Conservation (phyloP, 1,140 invertebrate species). For the Psilanteris sp. region DNA sequence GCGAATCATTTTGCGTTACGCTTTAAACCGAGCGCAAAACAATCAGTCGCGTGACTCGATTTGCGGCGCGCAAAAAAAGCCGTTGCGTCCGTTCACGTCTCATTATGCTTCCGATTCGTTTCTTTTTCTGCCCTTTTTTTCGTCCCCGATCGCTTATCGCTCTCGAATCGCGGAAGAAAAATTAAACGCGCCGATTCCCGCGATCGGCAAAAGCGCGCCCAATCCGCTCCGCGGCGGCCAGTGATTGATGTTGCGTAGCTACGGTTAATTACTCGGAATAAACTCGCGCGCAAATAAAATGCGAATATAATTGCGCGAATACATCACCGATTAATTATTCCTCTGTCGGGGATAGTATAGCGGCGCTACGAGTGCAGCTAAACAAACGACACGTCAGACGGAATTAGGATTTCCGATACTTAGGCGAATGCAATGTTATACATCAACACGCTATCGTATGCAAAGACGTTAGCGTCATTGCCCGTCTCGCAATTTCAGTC, state of each 20-base stretch:
- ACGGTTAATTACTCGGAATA: constrained; percentile 40
- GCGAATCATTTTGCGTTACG: not conserved
- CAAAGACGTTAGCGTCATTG: constrained; percentile 49
- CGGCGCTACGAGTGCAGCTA: constrained; percentile 25
- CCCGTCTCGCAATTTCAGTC: constrained; percentile 17
- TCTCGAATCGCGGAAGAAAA: no score
- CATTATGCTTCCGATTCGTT: no score
- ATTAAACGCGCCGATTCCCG: no score
- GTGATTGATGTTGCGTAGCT: constrained; percentile 31
- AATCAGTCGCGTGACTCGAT: not conserved
- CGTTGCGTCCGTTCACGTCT: no score
- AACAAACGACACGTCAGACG: constrained; percentile 56
- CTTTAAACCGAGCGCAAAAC: not conserved
- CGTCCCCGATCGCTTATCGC: no score
- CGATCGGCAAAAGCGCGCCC: no score
- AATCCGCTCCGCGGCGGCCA: not conserved
- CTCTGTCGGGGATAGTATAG: constrained; percentile 39
- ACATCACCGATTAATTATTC: constrained; percentile 47
- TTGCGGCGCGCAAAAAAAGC: no score
- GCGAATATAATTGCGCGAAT: constrained; percentile 40
- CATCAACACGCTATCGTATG: constrained; percentile 48
- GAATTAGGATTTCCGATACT: constrained; percentile 45
- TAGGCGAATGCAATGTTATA: constrained; percentile 48
- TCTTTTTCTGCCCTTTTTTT: no score
- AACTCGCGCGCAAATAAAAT: constrained; percentile 25